A percentile compares a stretch with the other conserved stretches of the same genome.
Conservation (phyloP, 2,888 invertebrate species). For the Phengaris arion region DNA sequence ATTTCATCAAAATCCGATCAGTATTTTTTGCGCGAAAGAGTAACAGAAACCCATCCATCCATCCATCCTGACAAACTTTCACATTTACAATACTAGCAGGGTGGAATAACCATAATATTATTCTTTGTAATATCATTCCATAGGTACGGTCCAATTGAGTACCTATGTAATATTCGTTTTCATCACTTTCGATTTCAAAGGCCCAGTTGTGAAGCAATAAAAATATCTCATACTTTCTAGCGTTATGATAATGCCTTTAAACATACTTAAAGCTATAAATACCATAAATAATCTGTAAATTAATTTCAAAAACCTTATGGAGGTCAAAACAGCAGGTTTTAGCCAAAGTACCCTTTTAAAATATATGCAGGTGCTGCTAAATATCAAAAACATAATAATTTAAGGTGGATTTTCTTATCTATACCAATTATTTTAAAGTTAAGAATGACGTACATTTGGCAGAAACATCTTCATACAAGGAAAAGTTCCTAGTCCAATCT, state of each 20-base stretch:
- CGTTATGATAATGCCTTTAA: background rate
- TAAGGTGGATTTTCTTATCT: no score
- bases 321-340: background rate
- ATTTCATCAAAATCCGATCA: no score
- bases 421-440: no score
- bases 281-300: background rate
- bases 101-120: background rate
- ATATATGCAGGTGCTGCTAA: background rate
- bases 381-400: no score
- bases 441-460: no score
- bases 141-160: background rate
- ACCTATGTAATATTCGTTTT: background rate
- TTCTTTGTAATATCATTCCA: background rate
- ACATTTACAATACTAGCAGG: no score
- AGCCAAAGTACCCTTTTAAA: background rate
- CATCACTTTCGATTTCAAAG: background rate
- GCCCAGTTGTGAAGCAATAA: constrained; percentile 5
- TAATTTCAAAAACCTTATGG: background rate
- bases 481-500: no score
- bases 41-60: no score
- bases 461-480: no score
- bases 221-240: constrained; percentile 9
- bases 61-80: background rate
- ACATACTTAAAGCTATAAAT: constrained; percentile 3
- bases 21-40: no score